A percentile compares a stretch with the other conserved stretches of the same genome.
These are phyloP conservation scores for Caenorhabditis afra DNA, from an alignment of 2,888 invertebrate genomes.

Conservation along the genomic window DNA sequence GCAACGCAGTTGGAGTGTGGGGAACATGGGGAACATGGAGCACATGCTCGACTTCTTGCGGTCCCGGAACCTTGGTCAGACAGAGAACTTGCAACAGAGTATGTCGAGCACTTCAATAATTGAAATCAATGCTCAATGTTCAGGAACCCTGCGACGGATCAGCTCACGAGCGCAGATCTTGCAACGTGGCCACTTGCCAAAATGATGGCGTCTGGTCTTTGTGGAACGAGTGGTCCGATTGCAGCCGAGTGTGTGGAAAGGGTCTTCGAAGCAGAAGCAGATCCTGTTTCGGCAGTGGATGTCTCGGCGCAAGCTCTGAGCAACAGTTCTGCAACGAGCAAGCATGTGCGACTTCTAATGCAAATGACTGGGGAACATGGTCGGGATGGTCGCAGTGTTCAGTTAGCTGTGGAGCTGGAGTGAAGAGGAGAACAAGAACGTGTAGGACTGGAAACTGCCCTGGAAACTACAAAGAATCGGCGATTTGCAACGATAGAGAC, in stretches of 20 bases:
- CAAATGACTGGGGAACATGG: constrained; percentile 69
- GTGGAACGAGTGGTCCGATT: constrained; percentile 77
- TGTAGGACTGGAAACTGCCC: constrained; percentile 77
- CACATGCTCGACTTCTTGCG: constrained; percentile 77
- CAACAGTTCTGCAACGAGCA: constrained; percentile 79
- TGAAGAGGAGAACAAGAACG: constrained; percentile 75
- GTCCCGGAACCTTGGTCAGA: constrained; percentile 77
- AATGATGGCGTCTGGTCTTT: constrained; percentile 62
- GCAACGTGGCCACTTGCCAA: constrained; percentile 74
- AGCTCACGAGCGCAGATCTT: constrained; percentile 77
- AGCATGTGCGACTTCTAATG: constrained; percentile 66
- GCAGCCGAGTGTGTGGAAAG: constrained; percentile 75
- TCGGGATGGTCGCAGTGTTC: constrained; percentile 70
- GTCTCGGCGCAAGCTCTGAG: constrained; percentile 74
- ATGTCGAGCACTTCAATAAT: constrained; percentile 1
- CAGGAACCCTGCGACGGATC: constrained; percentile 79
- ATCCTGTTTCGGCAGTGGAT: constrained; percentile 72
- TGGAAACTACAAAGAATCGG: constrained; percentile 75
- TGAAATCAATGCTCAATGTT: too few relatives aligned
- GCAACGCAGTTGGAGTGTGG: constrained; percentile 74
- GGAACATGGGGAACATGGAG: constrained; percentile 75
- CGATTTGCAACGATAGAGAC: constrained; percentile 75
- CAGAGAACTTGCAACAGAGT: constrained; percentile 74
- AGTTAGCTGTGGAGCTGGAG: constrained; percentile 78
- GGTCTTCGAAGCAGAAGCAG: constrained; percentile 76